Percentiles rank a stretch among this genome's conserved stretches.
Evolutionary conservation across 2,888 invertebrate species (phyloP).

Genomic region (Tridacna crocea): DNA sequence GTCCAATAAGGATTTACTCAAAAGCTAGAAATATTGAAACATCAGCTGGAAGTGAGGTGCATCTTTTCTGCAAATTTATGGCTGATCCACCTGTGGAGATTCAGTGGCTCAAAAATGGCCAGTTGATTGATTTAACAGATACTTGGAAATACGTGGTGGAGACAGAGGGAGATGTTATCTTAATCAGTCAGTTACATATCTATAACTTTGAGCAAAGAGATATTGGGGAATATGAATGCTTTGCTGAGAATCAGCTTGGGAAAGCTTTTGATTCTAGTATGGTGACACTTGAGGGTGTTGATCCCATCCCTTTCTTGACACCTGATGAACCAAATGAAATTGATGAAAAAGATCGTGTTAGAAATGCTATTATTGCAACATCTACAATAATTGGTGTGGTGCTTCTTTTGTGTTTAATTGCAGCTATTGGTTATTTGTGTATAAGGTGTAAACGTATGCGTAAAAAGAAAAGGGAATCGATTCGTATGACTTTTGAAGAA

Average conservation of each 20-base stretch:
- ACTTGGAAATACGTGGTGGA: slow-evolving; percentile 65
- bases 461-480: slow-evolving; percentile 69
- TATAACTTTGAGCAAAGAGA: slow-evolving; percentile 71
- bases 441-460: slow-evolving; percentile 66
- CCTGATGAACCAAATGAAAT: slow-evolving; percentile 41
- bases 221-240: slow-evolving; percentile 75
- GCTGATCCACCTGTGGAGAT: slow-evolving; percentile 73
- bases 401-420: slow-evolving; percentile 66
- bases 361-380: slow-evolving; percentile 72
- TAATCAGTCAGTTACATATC: slow-evolving; percentile 68
- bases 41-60: slow-evolving; percentile 59
- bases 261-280: slow-evolving; percentile 64
- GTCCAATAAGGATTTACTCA: slow-evolving; percentile 75
- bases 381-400: slow-evolving; percentile 75
- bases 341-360: slow-evolving; percentile 50
- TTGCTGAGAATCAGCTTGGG: slow-evolving; percentile 73
- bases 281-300: slow-evolving; percentile 69
- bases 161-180: slow-evolving; percentile 52
- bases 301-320: slow-evolving; percentile 54
- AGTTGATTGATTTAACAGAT: slow-evolving; percentile 51
- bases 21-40: slow-evolving; percentile 69
- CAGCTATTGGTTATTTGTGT: slow-evolving; percentile 65
- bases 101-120: slow-evolving; percentile 71
- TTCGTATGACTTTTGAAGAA: slow-evolving; percentile 75
- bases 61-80: slow-evolving; percentile 73